Evolutionary conservation across 1,140 invertebrate species (phyloP).

Genomic region (Zaprionus taronus): DNA sequence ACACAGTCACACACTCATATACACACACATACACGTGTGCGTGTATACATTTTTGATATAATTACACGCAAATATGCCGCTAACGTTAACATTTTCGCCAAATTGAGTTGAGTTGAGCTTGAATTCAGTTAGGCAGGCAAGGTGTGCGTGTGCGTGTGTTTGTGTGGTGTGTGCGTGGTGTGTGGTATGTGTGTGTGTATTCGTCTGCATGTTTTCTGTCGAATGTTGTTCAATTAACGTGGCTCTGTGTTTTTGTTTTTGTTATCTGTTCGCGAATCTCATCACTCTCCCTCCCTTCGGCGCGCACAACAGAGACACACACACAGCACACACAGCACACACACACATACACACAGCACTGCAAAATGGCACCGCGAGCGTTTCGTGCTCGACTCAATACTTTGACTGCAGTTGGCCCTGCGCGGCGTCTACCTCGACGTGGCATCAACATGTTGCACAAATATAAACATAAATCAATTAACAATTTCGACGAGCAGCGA

Average conservation of each 20-base stretch:
- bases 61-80: slow-evolving; percentile 79
- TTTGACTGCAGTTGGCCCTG: slow-evolving; percentile 27
- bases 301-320: background rate
- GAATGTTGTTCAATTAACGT: slow-evolving; percentile 82
- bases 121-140: slow-evolving; percentile 3
- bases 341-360: background rate
- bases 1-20: slow-evolving; percentile 1
- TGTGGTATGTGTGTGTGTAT: slow-evolving; percentile 7
- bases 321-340: too few species aligned
- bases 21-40: background rate
- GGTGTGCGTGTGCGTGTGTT: background rate
- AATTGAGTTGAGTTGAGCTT: slow-evolving; percentile 72
- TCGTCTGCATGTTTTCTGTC: slow-evolving; percentile 42
- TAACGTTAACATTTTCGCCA: slow-evolving; percentile 65
- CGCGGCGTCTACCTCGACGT: slow-evolving; percentile 22
- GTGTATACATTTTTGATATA: slow-evolving; percentile 64
- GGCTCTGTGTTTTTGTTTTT: slow-evolving; percentile 70
- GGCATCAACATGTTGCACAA: slow-evolving; percentile 80
- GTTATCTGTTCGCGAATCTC: slow-evolving; percentile 53
- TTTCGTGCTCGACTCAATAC: slow-evolving; percentile 42
- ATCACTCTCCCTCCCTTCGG: background rate
- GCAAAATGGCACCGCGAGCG: slow-evolving; percentile 67
- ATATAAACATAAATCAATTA: slow-evolving; percentile 84
- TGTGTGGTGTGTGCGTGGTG: background rate
- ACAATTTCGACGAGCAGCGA: slow-evolving; percentile 61